Percentiles rank a stretch among this genome's conserved stretches.
These are phyloP conservation scores for Anas platyrhynchos DNA, from an alignment of 2,113 vertebrate species.

Conservation along the genomic window DNA sequence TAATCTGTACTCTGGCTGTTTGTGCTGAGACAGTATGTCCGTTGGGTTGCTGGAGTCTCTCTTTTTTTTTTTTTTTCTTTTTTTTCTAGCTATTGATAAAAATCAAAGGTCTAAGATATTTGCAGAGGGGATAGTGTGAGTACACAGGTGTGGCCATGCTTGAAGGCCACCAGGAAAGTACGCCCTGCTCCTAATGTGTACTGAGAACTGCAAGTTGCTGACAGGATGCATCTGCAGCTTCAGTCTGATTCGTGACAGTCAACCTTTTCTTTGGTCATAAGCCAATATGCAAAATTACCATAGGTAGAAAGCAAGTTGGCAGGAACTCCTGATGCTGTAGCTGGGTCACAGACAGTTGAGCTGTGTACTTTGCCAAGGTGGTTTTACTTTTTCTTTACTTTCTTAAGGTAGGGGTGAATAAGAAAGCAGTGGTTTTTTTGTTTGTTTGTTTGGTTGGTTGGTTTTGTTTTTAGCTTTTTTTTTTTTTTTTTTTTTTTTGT, in stretches of 20 bases:
- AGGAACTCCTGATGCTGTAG: neutral
- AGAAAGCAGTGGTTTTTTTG: neutral
- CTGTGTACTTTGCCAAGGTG: neutral
- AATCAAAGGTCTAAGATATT: neutral
- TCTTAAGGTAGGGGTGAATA: neutral
- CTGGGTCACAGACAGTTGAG: neutral
- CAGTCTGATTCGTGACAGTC: neutral
- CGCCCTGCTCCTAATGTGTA: neutral
- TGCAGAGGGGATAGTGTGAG: neutral
- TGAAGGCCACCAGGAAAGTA: neutral
- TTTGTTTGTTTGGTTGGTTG: neutral
- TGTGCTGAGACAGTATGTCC: neutral
- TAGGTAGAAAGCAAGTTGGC: neutral
- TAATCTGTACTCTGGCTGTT: neutral
- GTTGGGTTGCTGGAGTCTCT: rapidly evolving
- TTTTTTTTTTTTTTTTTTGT: too few relatives aligned
- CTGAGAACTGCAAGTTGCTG: neutral
- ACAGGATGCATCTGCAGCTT: neutral
- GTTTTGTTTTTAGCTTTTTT: too few relatives aligned
- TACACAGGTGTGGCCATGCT: neutral
- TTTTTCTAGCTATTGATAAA: neutral
- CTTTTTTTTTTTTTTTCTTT: neutral
- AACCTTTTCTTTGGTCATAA: rapidly evolving
- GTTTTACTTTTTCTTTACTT: neutral
- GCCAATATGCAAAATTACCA: neutral